Evolutionary conservation across 2,797 vertebrate genomes (phyloP).

Genomic region (Cyprinodon diabolis): DNA sequence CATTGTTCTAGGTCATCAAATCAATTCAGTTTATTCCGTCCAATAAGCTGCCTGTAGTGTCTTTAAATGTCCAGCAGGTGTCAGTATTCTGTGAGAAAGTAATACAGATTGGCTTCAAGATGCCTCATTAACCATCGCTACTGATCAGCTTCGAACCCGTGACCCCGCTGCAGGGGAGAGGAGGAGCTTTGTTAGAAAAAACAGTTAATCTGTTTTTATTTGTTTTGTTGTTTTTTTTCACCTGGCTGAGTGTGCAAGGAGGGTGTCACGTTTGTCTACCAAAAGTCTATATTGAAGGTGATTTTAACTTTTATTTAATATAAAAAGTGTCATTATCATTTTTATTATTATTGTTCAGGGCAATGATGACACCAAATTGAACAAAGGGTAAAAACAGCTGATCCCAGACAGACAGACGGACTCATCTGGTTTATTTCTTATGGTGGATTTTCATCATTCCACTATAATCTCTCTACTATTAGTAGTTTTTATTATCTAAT

Average conservation of each 20-base stretch:
- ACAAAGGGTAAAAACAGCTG: slow-evolving; percentile 61
- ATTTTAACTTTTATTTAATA: slow-evolving; percentile 63
- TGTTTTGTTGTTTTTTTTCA: slow-evolving; percentile 36
- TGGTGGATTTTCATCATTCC: slow-evolving; percentile 24
- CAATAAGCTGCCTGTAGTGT: too few relatives aligned
- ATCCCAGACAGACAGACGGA: slow-evolving; percentile 29
- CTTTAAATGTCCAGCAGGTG: too few relatives aligned
- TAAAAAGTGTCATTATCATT: slow-evolving; percentile 39
- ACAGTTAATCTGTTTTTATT: slow-evolving; percentile 28
- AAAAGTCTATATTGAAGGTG: slow-evolving; percentile 72
- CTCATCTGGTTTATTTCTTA: slow-evolving; percentile 37
- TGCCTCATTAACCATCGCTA: background rate
- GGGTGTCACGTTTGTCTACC: slow-evolving; percentile 63
- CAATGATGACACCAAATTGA: slow-evolving; percentile 83
- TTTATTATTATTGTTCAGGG: slow-evolving; percentile 78
- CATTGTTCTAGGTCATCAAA: too few relatives aligned
- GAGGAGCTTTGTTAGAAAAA: slow-evolving; percentile 48
- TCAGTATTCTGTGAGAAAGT: too few relatives aligned
- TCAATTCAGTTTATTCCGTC: too few relatives aligned
- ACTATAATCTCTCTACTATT: slow-evolving; percentile 50
- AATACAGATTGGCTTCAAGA: too few relatives aligned
- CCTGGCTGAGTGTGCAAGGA: slow-evolving; percentile 33
- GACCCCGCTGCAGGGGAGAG: slow-evolving; percentile 28
- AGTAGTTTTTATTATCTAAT: slow-evolving; percentile 51
- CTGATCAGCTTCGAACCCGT: slow-evolving; percentile 61